Base-by-base conservation (phyloP, 2,797 vertebrate species). In the Gambelia wislizenii region DNA sequence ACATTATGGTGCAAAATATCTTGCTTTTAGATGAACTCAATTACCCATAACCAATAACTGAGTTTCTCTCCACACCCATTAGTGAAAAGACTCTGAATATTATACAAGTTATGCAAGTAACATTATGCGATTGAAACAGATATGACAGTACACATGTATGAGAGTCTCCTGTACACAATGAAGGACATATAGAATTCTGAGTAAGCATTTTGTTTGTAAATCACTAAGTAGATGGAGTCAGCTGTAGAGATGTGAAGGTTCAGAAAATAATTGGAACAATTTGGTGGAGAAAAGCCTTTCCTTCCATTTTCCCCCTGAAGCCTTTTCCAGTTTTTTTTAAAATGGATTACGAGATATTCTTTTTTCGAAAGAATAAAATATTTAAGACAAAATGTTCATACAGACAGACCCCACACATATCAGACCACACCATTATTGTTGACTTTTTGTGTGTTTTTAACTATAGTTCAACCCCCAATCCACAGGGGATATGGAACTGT, bases 181-280 rank as follows among this genome's bases (percentile, higher is more conserved):
- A 47, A 49, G 6, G 33, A 42, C n/a, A 84, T 44, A 67, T 44
- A 33, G 16, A 44, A 33, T 20, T 83, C 47, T 20, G 9, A 59
- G 39, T 54, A 10, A 47, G 12, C 42, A 47, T 78, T 0, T 36
- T 12, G 13, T 88, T 59, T 85, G 74, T 25, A 88, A 89, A 80
- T 84, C 33, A 77, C 72, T 47, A 54, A 85, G 44, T 61, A 89
- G 56, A 3, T 59, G 49, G 49, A n/a, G 49, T 27, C 72, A 91
- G 89, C 64, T 67, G 64, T 30, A 33, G 64, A 67, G 64, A 67
- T 67, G 64, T 67, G 64, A 67, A 67, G 9, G 59, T 6, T 61
- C 5, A 25, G n/a, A 61, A 61, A 61, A 61, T 22, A 7, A 61
- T 5, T 25, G 22, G 4, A 61, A 67, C 27, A 33, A 33, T 67